Evolutionary conservation across 1,140 invertebrate species (phyloP).

Genomic region (Ips nitidus): DNA sequence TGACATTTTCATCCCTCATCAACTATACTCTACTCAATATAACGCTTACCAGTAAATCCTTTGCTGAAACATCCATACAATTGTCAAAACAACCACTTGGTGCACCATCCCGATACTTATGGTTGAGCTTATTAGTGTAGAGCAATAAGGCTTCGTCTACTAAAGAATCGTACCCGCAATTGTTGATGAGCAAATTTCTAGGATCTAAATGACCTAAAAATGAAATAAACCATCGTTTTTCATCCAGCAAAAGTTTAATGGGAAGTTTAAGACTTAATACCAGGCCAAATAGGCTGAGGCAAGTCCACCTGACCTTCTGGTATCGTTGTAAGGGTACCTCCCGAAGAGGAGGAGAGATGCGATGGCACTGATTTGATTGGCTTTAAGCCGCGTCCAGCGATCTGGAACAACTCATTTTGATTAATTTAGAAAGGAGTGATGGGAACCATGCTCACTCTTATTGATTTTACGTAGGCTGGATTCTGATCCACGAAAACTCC

Average conservation of each 20-base stretch:
- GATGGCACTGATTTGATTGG: conserved; percentile 39
- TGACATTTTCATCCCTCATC: neutral
- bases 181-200: conserved; percentile 15
- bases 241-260: neutral
- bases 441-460: conserved; percentile 29
- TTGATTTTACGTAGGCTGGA: conserved; percentile 47
- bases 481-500: conserved; percentile 47
- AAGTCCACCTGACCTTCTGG: conserved; percentile 51
- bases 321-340: conserved; percentile 49
- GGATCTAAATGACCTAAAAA: conserved; percentile 19
- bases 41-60: conserved; percentile 48
- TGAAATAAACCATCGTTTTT: neutral
- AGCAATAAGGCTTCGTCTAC: conserved; percentile 48
- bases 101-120: conserved; percentile 29
- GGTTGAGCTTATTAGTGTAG: conserved; percentile 42
- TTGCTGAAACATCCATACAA: conserved; percentile 45
- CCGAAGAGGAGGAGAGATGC: conserved; percentile 39
- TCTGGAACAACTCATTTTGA: neutral
- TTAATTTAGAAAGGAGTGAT: neutral
- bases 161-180: conserved; percentile 43
- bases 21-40: neutral
- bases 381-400: conserved; percentile 28
- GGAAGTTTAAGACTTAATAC: conserved; percentile 7
- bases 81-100: conserved; percentile 9
- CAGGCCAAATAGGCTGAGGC: conserved; percentile 50